A percentile compares a stretch with the other conserved stretches of the same genome.
Evolutionary conservation across 2,888 invertebrate genomes (phyloP).

Genomic region (Philereme transversata): DNA sequence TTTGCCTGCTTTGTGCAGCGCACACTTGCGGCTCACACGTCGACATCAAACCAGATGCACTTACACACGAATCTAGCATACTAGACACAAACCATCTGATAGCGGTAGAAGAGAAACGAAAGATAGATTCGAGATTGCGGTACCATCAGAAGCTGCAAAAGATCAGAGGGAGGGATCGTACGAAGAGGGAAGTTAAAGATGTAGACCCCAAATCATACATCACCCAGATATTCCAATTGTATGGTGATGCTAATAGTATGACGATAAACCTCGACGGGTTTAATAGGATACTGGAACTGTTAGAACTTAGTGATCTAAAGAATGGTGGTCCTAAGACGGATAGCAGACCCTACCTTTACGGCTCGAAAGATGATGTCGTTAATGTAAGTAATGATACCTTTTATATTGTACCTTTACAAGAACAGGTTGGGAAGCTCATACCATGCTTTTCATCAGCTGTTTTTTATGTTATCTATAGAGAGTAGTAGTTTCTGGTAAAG

Average conservation of each 20-base stretch:
- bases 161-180: constrained; percentile 48
- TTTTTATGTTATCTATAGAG: too few relatives aligned
- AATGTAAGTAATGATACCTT: constrained; percentile 71
- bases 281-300: constrained; percentile 81
- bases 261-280: constrained; percentile 82
- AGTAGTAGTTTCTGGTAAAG: too few relatives aligned
- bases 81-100: constrained; percentile 49
- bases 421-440: too few relatives aligned
- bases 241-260: constrained; percentile 84
- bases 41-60: constrained; percentile 61
- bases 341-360: constrained; percentile 56
- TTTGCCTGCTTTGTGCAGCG: constrained; percentile 91
- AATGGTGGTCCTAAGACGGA: constrained; percentile 64
- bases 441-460: too few relatives aligned
- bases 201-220: constrained; percentile 85
- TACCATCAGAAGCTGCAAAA: constrained; percentile 65
- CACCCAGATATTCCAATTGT: constrained; percentile 83
- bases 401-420: too few relatives aligned
- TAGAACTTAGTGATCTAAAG: constrained; percentile 83
- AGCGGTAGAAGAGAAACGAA: constrained; percentile 54
- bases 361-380: constrained; percentile 62
- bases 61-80: constrained; percentile 50
- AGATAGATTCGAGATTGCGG: constrained; percentile 43
- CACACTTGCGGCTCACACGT: constrained; percentile 91
- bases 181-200: constrained; percentile 57